These are phyloP conservation scores for Apodemus speciosus DNA, from an alignment of 2,113 vertebrate genomes.

Conservation along the genomic window DNA sequence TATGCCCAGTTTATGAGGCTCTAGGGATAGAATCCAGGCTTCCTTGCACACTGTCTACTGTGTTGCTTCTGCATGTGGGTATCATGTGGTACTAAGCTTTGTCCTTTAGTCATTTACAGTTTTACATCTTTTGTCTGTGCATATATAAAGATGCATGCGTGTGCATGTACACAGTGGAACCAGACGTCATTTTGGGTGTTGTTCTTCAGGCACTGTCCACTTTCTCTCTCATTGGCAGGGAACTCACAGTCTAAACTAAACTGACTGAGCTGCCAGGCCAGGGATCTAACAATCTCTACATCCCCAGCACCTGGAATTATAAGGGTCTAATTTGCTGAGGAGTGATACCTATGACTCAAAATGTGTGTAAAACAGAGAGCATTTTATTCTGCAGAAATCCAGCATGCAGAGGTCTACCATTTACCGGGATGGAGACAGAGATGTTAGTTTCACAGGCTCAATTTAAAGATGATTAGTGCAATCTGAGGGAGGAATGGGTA, in stretches of 20 bases:
- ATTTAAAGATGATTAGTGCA: no score
- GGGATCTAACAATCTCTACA: neutral
- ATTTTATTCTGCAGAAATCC: no score
- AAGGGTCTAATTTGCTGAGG: no score
- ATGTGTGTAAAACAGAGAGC: no score
- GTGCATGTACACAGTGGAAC: neutral
- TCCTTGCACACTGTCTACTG: neutral
- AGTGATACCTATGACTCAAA: no score
- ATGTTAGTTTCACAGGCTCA: no score
- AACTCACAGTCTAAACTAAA: neutral
- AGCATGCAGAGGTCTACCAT: no score
- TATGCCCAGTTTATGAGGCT: neutral
- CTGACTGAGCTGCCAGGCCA: neutral
- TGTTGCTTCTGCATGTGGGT: neutral
- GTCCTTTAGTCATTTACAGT: neutral
- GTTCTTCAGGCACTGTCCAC: neutral
- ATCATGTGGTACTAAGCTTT: neutral
- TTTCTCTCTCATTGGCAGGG: neutral
- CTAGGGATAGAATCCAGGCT: neutral
- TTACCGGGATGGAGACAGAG: no score
- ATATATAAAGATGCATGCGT: neutral
- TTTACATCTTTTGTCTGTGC: neutral
- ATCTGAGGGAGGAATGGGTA: no score
- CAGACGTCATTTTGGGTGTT: neutral
- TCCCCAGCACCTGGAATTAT: neutral